Conservation (phyloP, 2,113 vertebrate genomes). For the Pollimyrus isidori region DNA sequence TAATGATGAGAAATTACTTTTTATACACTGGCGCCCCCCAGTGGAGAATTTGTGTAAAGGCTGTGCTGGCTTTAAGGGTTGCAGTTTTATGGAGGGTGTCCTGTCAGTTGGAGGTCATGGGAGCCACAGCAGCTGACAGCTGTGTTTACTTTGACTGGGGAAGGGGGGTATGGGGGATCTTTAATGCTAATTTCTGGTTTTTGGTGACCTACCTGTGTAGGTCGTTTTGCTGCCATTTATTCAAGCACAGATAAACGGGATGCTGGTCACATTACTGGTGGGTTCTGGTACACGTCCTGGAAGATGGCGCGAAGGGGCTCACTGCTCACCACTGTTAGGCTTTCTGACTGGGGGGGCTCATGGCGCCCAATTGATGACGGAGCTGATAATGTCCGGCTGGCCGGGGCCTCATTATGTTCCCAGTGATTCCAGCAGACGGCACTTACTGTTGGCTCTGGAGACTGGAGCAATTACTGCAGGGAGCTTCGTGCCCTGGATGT, state of each 20-base stretch:
- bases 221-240: neutral
- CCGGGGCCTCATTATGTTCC: constrained; percentile 11
- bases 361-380: constrained; percentile 7
- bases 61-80: neutral
- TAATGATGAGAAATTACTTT: neutral
- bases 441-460: constrained; percentile 24
- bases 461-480: neutral
- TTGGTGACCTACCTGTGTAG: neutral
- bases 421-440: constrained; percentile 9
- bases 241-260: neutral
- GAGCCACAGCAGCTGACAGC: neutral
- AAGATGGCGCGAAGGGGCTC: neutral
- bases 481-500: too few relatives aligned
- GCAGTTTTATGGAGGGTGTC: neutral
- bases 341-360: neutral
- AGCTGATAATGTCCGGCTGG: neutral
- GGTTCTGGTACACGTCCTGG: neutral
- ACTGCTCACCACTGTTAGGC: neutral
- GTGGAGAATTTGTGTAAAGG: neutral
- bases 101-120: neutral
- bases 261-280: neutral
- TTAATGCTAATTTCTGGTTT: neutral
- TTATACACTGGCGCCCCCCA: neutral
- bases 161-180: neutral
- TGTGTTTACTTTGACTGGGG: neutral